Evolutionary conservation across 2,888 invertebrate genomes (phyloP).

Genomic region (Elegia similella): DNA sequence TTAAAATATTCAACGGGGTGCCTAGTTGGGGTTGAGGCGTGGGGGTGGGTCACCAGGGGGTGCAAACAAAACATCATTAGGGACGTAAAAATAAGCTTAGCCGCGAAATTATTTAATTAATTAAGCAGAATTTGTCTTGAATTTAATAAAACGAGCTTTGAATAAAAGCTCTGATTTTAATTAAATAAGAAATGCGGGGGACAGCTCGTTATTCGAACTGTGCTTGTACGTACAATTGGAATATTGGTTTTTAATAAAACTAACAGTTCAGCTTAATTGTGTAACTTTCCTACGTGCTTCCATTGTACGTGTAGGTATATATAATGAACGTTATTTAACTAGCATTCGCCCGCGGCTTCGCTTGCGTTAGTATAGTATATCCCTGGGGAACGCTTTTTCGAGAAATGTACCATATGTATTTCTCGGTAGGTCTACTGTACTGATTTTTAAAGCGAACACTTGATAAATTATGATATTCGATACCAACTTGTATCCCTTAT

Average conservation of each 20-base stretch:
- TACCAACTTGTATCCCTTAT: no score
- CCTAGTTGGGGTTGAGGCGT: slow-evolving; percentile 18
- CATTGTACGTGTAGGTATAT: no score
- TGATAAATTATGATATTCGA: no score
- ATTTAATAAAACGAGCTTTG: slow-evolving; percentile 53
- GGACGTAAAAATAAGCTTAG: slow-evolving; percentile 41
- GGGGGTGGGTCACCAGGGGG: slow-evolving; percentile 21
- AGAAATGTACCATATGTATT: no score
- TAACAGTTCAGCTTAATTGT: not conserved
- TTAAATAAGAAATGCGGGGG: slow-evolving; percentile 36
- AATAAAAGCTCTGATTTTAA: slow-evolving; percentile 50
- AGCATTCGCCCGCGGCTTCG: no score
- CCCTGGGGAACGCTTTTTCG: no score
- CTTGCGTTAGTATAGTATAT: no score
- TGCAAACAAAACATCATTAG: slow-evolving; percentile 51
- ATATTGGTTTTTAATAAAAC: not conserved
- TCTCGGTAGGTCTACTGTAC: no score
- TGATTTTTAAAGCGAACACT: no score
- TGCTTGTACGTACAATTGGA: not conserved
- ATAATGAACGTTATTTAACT: no score
- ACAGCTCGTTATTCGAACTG: not conserved
- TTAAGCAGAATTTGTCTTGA: slow-evolving; percentile 55
- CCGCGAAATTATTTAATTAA: slow-evolving; percentile 54
- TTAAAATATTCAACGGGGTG: slow-evolving; percentile 49
- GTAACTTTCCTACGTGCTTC: no score